phyloP scores from a whole-genome alignment of 2,113 vertebrate species.

The Gasterosteus aculeatus region DNA sequence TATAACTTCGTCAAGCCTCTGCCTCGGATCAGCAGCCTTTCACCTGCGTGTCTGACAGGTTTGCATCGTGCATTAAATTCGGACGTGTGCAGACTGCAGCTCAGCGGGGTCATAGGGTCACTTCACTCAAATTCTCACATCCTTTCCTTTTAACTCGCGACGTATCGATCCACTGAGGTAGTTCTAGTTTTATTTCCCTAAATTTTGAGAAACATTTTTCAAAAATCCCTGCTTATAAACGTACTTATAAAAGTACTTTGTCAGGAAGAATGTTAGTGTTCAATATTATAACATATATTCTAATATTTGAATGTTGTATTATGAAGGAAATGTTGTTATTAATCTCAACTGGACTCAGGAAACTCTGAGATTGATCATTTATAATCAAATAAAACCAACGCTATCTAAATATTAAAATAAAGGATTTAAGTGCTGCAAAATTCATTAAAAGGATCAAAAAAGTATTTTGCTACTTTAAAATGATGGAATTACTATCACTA shows the following conservation, averaged over 20 bases:
- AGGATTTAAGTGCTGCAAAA: neutral
- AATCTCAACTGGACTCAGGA: neutral
- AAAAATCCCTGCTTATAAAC: neutral
- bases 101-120: neutral
- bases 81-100: slow-evolving; percentile 4
- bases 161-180: neutral
- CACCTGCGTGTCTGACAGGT: slow-evolving; percentile 51
- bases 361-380: neutral
- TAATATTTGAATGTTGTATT: neutral
- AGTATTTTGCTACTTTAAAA: no score
- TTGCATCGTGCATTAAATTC: slow-evolving; percentile 15
- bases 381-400: neutral
- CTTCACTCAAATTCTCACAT: neutral
- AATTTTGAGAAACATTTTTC: neutral
- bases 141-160: neutral
- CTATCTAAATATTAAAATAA: neutral
- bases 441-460: no score
- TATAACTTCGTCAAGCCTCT: slow-evolving; percentile 56
- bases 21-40: slow-evolving; percentile 28
- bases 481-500: no score
- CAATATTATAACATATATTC: neutral
- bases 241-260: no score
- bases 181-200: neutral
- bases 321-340: neutral
- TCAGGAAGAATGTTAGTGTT: neutral